Evolutionary conservation across 2,888 invertebrate species (phyloP).

Genomic region (Torymus aiolomorphi): DNA sequence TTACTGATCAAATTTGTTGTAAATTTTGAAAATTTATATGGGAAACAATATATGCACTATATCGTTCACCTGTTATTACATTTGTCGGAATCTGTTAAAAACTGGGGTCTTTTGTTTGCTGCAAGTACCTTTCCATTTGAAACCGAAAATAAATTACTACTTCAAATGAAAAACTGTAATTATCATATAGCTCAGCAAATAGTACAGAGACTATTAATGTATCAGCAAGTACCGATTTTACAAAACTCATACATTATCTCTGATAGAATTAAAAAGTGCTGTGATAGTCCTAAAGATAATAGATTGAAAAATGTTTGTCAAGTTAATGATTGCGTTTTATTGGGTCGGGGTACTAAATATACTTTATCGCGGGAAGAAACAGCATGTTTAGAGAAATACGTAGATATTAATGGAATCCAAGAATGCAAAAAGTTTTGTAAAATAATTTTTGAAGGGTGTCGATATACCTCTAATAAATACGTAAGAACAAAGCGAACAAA

Average conservation of each 20-base stretch:
- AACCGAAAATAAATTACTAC: neutral
- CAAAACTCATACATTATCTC: too few relatives aligned
- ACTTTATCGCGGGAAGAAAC: neutral
- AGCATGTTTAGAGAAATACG: neutral
- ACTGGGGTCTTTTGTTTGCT: conserved; percentile 6
- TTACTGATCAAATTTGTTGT: neutral
- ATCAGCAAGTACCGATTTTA: too few relatives aligned
- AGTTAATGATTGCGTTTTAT: conserved; percentile 11
- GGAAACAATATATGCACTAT: conserved; percentile 11
- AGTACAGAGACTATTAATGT: too few relatives aligned
- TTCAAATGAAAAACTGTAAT: too few relatives aligned
- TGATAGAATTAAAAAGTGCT: too few relatives aligned
- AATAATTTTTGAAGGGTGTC: conserved; percentile 5
- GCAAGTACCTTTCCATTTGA: conserved; percentile 15
- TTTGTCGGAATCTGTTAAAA: conserved; percentile 4
- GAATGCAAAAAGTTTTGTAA: conserved; percentile 6
- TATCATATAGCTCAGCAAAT: too few relatives aligned
- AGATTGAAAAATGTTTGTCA: too few relatives aligned
- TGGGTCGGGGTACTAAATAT: neutral
- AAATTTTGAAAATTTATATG: conserved; percentile 9
- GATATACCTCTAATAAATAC: neutral
- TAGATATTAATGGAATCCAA: neutral
- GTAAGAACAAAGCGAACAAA: neutral
- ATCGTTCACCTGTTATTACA: conserved; percentile 13
- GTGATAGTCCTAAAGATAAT: too few relatives aligned